Base-by-base conservation (phyloP, 2,888 invertebrate genomes). In the Amphipyra berbera region DNA sequence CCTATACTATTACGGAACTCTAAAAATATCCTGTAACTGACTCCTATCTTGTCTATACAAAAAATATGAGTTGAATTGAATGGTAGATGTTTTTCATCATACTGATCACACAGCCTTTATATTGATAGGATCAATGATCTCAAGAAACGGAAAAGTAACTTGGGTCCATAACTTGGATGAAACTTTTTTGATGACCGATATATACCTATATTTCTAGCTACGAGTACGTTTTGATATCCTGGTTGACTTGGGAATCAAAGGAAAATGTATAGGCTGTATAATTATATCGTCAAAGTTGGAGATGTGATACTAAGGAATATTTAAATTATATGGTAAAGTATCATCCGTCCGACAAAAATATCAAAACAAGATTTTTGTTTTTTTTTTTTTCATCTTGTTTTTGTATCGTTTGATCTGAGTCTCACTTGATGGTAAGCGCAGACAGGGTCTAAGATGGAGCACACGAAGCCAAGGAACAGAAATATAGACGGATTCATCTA, bases 61-160 rank as follows among this genome's bases (percentile, higher is more conserved):
- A 49, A 67, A 68, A 73, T 30, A 63, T 13, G n/a, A 55, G 40
- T 63, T 64, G 58, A 58, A 69, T 69, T 50, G 70, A 69, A 64
- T 59, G 59, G 48, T 56, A 46, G 55, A 70, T 52, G 54, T 69
- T 69, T 70, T 70, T 69, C 59, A 55, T 49, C 12, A 15, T 30
- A 50, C 27, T 27, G 13, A 55, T 56, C 44, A 38, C 2, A 64
- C 38, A 64, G n/a, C 40, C 47, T 70, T 65, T 50, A 35, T 35
- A 64, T 70, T 65, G 35, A 70, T 53, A 53, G 44, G 65, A 48
- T 48, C 71, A 70, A 48, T 69, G 69, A 64, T 69, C 68, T 13
- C 58, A 44, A 55, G 47, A 44, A 44, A 52, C 48, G 44, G 65
- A 69, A 69, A 70, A 59, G 40, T 69, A 70, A 64, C 41, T 41